phyloP scores from a whole-genome alignment of 2,113 vertebrate species.

The Scomber japonicus region DNA sequence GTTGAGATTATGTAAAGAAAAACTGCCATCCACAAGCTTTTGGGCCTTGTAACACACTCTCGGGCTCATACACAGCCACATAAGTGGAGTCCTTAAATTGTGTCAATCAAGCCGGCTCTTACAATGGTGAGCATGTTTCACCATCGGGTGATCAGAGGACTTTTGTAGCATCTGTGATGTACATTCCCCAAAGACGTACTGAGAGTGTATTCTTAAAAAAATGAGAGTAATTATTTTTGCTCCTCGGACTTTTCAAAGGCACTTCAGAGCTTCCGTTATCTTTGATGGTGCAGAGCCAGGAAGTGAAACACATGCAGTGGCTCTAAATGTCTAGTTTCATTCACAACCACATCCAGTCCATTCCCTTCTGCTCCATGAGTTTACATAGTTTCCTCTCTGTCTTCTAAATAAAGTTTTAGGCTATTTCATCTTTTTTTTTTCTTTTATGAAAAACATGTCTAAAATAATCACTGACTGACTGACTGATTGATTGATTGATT shows the following conservation, averaged over 20 bases:
- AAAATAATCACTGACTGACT: background rate
- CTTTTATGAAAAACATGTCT: background rate
- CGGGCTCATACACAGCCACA: slow-evolving; percentile 42
- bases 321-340: slow-evolving; percentile 49
- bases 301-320: slow-evolving; percentile 54
- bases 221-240: slow-evolving; percentile 39
- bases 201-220: slow-evolving; percentile 26
- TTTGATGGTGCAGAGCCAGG: slow-evolving; percentile 66
- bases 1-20: slow-evolving; percentile 72
- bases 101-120: slow-evolving; percentile 57
- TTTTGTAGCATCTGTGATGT: slow-evolving; percentile 40
- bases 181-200: slow-evolving; percentile 26
- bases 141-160: slow-evolving; percentile 30
- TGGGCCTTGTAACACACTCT: slow-evolving; percentile 56
- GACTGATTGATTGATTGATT: no score
- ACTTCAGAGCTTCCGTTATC: slow-evolving; percentile 48
- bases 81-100: slow-evolving; percentile 66
- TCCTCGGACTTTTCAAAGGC: slow-evolving; percentile 53
- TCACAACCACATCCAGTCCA: slow-evolving; percentile 36
- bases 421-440: background rate
- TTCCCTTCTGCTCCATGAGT: slow-evolving; percentile 1
- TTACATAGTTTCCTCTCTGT: background rate
- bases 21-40: slow-evolving; percentile 50
- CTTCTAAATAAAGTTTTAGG: background rate
- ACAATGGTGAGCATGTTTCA: slow-evolving; percentile 51